Conservation (phyloP, 2,888 invertebrate genomes). For the Euspilapteryx auroguttella region DNA sequence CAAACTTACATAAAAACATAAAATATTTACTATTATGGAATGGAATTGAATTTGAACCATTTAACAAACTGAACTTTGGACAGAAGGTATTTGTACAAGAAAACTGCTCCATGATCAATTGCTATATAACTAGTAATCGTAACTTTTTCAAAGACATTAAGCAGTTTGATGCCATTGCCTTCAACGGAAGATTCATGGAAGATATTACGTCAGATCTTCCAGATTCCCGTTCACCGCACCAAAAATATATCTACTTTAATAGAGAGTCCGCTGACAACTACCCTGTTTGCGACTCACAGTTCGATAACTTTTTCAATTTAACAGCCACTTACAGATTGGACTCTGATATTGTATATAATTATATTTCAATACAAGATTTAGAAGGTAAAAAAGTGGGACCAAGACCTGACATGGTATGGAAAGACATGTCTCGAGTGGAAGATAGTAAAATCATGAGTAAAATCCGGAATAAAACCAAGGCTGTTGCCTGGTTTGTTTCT, state of each 20-base stretch:
- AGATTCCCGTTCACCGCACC: constrained; percentile 17
- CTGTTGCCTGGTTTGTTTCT: constrained; percentile 48
- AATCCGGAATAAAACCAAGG: constrained; percentile 27
- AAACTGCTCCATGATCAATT: constrained; percentile 32
- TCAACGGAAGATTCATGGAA: constrained; percentile 30
- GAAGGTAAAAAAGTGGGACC: constrained; percentile 29
- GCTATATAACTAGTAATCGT: constrained; percentile 27
- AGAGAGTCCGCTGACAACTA: constrained; percentile 40
- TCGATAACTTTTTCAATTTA: constrained; percentile 43
- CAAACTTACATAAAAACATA: constrained; percentile 17
- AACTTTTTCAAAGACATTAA: constrained; percentile 21
- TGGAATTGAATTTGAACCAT: constrained; percentile 19
- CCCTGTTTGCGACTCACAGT: constrained; percentile 23
- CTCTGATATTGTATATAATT: constrained; percentile 35
- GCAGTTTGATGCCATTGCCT: constrained; percentile 32
- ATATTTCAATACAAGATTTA: constrained; percentile 24
- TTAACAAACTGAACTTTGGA: constrained; percentile 23
- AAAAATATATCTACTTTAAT: constrained; percentile 38
- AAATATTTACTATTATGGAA: constrained; percentile 42
- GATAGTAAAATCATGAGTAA: constrained; percentile 15
- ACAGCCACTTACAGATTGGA: constrained; percentile 40
- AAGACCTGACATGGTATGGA: constrained; percentile 21
- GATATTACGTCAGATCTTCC: constrained; percentile 14
- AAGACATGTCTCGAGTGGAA: constrained; percentile 9
- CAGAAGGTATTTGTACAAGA: constrained; percentile 27